Percentiles rank a stretch among this genome's conserved stretches.
phyloP scores from a whole-genome alignment of 2,797 vertebrate genomes.

The Periparus ater region DNA sequence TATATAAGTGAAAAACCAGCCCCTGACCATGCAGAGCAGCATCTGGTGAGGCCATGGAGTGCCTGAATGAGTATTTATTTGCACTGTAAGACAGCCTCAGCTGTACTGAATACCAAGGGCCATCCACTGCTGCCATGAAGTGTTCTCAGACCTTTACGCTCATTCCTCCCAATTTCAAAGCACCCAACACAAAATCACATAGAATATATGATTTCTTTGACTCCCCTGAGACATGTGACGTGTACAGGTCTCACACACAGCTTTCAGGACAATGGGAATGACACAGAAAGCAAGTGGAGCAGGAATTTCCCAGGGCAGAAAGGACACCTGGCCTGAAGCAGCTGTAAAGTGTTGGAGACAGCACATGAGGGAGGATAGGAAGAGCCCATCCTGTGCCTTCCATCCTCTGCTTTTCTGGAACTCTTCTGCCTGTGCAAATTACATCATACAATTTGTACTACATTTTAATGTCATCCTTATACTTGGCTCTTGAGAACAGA shows the following conservation, averaged over 20 bases:
- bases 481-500: background rate
- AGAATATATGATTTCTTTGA: background rate
- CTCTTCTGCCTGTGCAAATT: background rate
- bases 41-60: background rate
- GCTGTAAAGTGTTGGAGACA: background rate
- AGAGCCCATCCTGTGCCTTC: background rate
- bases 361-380: background rate
- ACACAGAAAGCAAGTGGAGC: background rate
- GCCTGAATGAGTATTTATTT: background rate
- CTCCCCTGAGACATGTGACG: background rate
- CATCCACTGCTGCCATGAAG: background rate
- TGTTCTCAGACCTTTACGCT: background rate
- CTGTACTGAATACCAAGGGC: background rate
- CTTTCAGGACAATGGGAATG: background rate
- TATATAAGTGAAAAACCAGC: background rate
- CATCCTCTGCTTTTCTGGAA: background rate
- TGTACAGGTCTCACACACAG: background rate
- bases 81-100: background rate
- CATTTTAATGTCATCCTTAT: background rate
- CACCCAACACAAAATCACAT: background rate
- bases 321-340: background rate
- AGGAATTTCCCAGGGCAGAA: background rate
- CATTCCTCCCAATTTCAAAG: background rate
- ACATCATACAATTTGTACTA: background rate
- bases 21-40: background rate